A percentile compares a stretch with the other conserved stretches of the same genome.
Conservation (phyloP, 2,113 vertebrate species). For the Numida meleagris region DNA sequence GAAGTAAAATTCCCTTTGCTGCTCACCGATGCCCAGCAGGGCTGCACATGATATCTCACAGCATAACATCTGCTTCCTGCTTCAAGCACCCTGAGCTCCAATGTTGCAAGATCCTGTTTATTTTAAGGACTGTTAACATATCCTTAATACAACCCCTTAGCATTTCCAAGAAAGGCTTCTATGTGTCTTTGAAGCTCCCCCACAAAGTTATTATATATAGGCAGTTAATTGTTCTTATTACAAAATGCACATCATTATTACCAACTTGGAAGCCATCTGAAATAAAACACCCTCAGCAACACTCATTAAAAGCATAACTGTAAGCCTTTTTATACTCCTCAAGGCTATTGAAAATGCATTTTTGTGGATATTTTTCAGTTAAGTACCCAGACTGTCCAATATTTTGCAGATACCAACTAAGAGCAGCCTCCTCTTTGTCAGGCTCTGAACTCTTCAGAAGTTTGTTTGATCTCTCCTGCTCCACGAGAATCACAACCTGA, state of each 20-base stretch:
- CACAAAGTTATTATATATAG: background rate
- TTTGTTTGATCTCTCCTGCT: background rate
- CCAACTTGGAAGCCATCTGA: background rate
- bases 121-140: background rate
- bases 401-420: background rate
- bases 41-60: background rate
- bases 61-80: background rate
- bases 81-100: background rate
- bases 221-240: background rate
- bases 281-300: background rate
- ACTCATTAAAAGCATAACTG: background rate
- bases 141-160: background rate
- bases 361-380: background rate
- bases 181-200: background rate
- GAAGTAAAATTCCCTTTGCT: background rate
- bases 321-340: background rate
- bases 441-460: background rate
- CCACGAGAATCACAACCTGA: background rate
- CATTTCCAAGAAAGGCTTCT: background rate
- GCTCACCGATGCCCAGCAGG: background rate
- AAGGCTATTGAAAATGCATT: background rate
- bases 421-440: background rate
- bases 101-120: background rate
- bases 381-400: background rate
- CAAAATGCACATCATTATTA: background rate